Base-by-base conservation (phyloP, 2,113 vertebrate species). In the Pseudorectes ferrugineus region DNA sequence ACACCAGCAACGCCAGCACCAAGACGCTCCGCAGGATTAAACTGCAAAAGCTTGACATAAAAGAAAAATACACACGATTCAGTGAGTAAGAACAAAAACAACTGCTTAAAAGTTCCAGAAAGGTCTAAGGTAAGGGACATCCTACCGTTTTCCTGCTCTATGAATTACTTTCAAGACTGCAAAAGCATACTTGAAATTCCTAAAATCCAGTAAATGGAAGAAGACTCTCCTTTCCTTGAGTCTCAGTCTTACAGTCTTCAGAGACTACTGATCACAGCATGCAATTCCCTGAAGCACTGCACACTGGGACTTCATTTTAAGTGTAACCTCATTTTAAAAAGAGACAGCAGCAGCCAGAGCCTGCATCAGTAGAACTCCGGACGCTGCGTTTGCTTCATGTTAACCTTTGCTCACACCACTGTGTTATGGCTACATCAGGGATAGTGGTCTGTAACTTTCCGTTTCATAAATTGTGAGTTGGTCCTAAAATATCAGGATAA, bases 1-100 rank as follows among this genome's bases (percentile, higher is more conserved):
- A 98, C 99, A 54, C 99, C 99, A 65, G 98, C 98, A 38, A 98
- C 99, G 10, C 99, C 99, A 28, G 99, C 98, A 52, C 99, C 99
- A 90, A 99, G 98, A 85, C 99, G 98, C 91, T 99, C 99, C 61
- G 97, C 90, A 19, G 99, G 98, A 97, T 99, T 99, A 97, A 98
- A 99, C 98, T 99, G 99, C 94, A 99, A 98, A 94, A 99, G 98
- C 99, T 99, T 94, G 73, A 94, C 58, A 93, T 71, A 62, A 97
- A 92, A 94, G 92, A 65, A 92, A 85, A 86, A 71, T 40, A 91
- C n/a, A 82, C 59, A 86, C 11, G 63, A 88, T 67, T 93, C 42
- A 92, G 80, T 97, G 84, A 98, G 88, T 85, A 91, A 96, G 62
- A 95, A 95, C 84, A 92, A 91, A 92, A 91, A 84, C 92, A 94